A percentile compares a stretch with the other conserved stretches of the same genome.
Conservation (phyloP, 2,113 vertebrate genomes). For the Theropithecus gelada region DNA sequence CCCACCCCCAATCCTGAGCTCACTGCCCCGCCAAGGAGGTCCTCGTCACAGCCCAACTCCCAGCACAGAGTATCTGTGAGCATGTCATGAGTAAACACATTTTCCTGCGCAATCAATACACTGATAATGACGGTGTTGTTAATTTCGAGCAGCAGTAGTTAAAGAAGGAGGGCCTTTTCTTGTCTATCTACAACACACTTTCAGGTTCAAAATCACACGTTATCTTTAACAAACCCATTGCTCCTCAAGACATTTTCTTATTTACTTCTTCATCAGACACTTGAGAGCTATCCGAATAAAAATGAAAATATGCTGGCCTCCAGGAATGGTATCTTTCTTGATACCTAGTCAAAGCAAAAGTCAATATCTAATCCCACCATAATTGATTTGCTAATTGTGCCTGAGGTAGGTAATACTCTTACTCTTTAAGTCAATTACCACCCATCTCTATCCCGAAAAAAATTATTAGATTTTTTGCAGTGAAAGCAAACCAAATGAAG, state of each 20-base stretch:
- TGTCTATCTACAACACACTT: not conserved
- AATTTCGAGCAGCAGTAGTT: not conserved
- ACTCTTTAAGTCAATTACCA: not conserved
- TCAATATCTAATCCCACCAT: constrained; percentile 49
- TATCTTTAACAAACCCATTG: not conserved
- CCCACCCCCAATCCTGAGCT: not conserved
- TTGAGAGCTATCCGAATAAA: constrained; percentile 5
- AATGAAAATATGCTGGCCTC: not conserved
- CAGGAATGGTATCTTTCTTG: not conserved
- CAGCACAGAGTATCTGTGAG: not conserved
- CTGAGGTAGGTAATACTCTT: not conserved
- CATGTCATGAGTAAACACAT: fast-evolving
- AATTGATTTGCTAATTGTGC: constrained; percentile 65
- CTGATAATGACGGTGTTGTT: not conserved
- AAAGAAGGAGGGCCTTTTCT: not conserved
- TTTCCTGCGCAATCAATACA: not conserved
- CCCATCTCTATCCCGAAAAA: not conserved
- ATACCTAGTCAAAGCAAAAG: constrained; percentile 3
- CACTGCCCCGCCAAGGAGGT: too few species aligned
- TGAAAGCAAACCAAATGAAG: not conserved
- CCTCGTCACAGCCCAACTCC: fast-evolving
- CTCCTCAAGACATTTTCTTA: not conserved
- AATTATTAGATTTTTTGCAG: not conserved
- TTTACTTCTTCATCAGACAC: constrained; percentile 45
- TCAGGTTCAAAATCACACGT: constrained; percentile 35